These are phyloP conservation scores for Aphidoletes aphidimyza DNA, from an alignment of 2,888 invertebrate species.

Conservation along the genomic window DNA sequence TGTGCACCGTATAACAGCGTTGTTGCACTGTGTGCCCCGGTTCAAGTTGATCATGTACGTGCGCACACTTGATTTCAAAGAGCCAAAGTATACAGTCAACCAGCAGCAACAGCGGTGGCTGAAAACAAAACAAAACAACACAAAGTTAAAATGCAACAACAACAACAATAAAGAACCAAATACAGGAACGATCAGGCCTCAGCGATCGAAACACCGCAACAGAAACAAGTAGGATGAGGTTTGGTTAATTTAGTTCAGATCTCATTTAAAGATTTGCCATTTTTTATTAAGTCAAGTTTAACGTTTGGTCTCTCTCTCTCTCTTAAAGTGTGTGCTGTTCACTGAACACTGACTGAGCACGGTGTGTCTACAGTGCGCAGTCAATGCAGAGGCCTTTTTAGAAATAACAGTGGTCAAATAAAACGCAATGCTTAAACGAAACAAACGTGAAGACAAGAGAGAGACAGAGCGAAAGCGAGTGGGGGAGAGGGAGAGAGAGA, in stretches of 20 bases:
- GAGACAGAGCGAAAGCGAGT: neutral
- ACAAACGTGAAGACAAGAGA: neutral
- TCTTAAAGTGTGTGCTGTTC: constrained; percentile 39
- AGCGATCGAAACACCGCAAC: neutral
- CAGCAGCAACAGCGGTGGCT: too few relatives aligned
- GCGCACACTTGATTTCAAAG: constrained; percentile 37
- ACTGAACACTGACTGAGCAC: neutral
- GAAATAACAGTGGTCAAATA: constrained; percentile 27
- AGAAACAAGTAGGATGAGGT: constrained; percentile 13
- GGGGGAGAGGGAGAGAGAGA: neutral
- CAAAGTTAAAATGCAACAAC: neutral
- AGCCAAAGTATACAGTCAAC: too few relatives aligned
- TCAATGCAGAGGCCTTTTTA: neutral
- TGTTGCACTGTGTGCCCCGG: neutral
- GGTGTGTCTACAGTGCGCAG: neutral
- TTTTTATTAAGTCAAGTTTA: constrained; percentile 52
- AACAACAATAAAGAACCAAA: neutral
- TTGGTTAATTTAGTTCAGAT: constrained; percentile 41
- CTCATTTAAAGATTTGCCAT: constrained; percentile 50
- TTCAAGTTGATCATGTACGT: constrained; percentile 32
- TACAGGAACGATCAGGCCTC: neutral
- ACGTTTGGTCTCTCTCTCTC: too few relatives aligned
- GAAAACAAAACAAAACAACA: too few relatives aligned
- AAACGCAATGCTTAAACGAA: neutral
- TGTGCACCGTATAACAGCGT: too few relatives aligned